These are phyloP conservation scores for Yponomeuta plumbellus DNA, from an alignment of 2,888 invertebrate genomes.

Conservation along the genomic window DNA sequence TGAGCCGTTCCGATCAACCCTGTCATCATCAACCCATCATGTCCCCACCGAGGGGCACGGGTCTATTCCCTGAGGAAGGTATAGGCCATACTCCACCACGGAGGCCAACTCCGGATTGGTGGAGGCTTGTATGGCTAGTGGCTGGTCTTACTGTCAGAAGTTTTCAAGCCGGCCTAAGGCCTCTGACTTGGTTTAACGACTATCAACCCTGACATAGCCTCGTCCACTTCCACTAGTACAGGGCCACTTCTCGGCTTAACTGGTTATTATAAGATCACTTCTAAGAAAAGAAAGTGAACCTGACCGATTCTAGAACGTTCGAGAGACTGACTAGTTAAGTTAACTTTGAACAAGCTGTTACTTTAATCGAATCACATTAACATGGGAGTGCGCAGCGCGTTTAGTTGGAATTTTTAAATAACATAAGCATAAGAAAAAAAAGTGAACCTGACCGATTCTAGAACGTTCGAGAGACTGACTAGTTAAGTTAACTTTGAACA, in stretches of 20 bases:
- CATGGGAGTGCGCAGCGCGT: too few species aligned
- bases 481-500: neutral
- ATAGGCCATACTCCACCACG: too few species aligned
- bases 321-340: neutral
- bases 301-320: neutral
- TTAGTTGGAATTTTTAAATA: too few species aligned
- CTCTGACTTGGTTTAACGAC: too few species aligned
- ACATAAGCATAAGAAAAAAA: neutral
- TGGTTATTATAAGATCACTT: neutral
- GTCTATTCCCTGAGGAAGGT: too few species aligned
- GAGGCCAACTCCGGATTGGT: too few species aligned
- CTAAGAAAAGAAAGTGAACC: slow-evolving; percentile 1
- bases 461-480: neutral
- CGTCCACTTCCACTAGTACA: neutral
- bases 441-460: neutral
- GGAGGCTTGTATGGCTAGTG: too few species aligned
- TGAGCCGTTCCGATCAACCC: neutral
- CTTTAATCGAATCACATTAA: neutral
- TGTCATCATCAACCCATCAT: too few species aligned
- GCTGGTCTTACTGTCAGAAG: too few species aligned
- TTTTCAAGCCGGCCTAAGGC: too few species aligned
- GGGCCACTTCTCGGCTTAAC: neutral
- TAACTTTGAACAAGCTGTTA: neutral
- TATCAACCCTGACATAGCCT: neutral
- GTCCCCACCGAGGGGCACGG: too few species aligned